Percentiles rank a stretch among this genome's conserved stretches.
Conservation (phyloP, 2,888 invertebrate genomes). For the Copidosoma aretas region DNA sequence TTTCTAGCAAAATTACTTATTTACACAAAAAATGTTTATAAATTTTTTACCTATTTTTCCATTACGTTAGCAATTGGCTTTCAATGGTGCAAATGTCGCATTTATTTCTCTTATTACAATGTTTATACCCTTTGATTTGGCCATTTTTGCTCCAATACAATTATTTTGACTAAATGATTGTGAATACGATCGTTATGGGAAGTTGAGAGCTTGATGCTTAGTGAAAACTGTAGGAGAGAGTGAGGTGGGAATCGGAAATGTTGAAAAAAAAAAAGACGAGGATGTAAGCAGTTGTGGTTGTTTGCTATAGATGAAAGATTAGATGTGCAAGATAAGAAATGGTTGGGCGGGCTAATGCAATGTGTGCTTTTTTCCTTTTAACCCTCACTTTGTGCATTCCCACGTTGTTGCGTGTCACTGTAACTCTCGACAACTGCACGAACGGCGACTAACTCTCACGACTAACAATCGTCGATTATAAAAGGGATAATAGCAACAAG, state of each 20-base stretch:
- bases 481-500: constrained; percentile 69
- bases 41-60: no score
- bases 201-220: not conserved
- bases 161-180: no score
- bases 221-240: not conserved
- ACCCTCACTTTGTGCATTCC: constrained; percentile 20
- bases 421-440: constrained; percentile 28
- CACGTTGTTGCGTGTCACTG: constrained; percentile 23
- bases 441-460: constrained; percentile 24
- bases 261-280: not conserved
- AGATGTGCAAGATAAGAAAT: not conserved
- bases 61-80: no score
- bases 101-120: no score
- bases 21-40: no score
- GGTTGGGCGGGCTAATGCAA: constrained; percentile 57
- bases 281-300: not conserved
- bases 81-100: no score
- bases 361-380: constrained; percentile 61
- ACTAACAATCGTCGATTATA: constrained; percentile 33
- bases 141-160: no score
- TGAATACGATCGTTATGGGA: no score
- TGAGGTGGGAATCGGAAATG: not conserved
- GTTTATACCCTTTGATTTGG: no score
- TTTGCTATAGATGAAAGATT: not conserved
- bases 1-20: no score